phyloP scores from a whole-genome alignment of 2,797 vertebrate species.

The Halcyon badia region DNA sequence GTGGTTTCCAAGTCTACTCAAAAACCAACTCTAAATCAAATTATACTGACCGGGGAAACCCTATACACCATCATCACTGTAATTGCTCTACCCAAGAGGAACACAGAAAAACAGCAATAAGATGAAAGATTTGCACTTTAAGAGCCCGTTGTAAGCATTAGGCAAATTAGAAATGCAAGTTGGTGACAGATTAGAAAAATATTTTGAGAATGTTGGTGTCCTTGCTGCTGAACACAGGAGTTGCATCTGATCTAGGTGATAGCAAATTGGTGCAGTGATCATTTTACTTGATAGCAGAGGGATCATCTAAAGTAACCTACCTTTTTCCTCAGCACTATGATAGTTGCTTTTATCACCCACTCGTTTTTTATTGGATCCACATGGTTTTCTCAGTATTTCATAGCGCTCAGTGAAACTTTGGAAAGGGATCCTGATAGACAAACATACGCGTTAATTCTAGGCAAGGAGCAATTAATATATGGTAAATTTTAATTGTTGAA shows the following conservation, averaged over 20 bases:
- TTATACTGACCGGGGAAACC: background rate
- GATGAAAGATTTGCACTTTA: background rate
- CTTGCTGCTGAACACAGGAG: background rate
- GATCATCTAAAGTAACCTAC: constrained; percentile 2
- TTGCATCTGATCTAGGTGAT: accelerated
- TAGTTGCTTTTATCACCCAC: background rate
- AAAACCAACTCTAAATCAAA: background rate
- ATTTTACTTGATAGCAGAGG: background rate
- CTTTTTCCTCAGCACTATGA: background rate
- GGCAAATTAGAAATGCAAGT: background rate
- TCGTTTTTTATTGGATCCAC: background rate
- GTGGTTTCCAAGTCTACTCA: background rate
- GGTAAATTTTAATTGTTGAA: background rate
- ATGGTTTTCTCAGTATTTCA: constrained; percentile 77
- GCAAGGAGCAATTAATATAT: background rate
- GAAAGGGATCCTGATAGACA: constrained; percentile 87
- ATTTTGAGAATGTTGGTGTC: background rate
- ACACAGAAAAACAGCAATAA: background rate
- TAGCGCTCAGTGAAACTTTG: constrained; percentile 90
- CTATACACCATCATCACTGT: background rate
- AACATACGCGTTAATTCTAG: background rate
- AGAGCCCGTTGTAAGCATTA: background rate
- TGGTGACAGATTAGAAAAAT: background rate
- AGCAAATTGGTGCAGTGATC: accelerated
- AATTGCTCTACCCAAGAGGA: background rate